Conservation (phyloP, 1,140 invertebrate genomes). For the Heliothis subflexa region DNA sequence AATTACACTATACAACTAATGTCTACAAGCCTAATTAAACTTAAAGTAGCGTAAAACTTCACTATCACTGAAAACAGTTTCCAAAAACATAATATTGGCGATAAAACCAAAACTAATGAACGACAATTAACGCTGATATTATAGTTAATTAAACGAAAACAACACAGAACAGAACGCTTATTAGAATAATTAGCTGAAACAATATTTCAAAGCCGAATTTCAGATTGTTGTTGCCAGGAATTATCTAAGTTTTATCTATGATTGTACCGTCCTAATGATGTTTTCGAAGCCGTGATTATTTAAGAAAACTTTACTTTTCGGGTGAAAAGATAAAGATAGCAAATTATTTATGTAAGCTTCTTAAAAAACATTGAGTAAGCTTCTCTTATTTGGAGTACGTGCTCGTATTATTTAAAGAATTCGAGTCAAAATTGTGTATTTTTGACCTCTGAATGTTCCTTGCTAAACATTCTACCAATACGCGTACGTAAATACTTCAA, state of each 20-base stretch:
- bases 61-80: neutral
- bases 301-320: neutral
- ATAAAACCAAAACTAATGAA: conserved; percentile 1
- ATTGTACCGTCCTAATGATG: neutral
- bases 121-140: neutral
- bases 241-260: conserved; percentile 4
- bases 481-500: too few species aligned
- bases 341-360: too few species aligned
- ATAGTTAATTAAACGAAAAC: conserved; percentile 31
- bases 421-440: too few species aligned
- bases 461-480: too few species aligned
- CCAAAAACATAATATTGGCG: neutral
- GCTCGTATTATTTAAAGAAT: too few species aligned
- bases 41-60: too few species aligned
- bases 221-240: neutral
- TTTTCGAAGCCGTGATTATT: neutral
- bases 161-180: neutral
- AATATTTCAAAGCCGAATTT: conserved; percentile 6
- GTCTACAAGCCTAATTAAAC: too few species aligned
- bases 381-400: too few species aligned
- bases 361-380: too few species aligned
- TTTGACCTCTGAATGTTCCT: too few species aligned
- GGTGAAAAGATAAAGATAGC: too few species aligned
- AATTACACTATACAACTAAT: too few species aligned
- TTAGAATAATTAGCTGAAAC: conserved; percentile 2